Conservation (phyloP, 2,888 invertebrate species). For the Timandra comae region DNA sequence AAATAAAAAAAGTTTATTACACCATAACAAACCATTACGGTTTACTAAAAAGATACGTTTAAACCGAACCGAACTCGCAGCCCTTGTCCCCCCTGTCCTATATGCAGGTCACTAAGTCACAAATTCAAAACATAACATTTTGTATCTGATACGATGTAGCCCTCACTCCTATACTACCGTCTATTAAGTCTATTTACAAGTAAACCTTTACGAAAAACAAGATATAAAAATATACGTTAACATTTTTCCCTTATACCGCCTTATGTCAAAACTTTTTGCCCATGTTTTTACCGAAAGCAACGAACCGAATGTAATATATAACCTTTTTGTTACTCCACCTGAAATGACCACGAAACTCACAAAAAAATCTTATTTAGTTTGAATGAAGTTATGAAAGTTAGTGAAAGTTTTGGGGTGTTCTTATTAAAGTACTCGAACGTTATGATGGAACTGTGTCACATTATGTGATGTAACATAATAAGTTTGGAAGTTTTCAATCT, state of each 20-base stretch:
- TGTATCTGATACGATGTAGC: too few relatives aligned
- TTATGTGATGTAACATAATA: slow-evolving; percentile 35
- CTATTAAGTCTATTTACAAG: slow-evolving; percentile 22
- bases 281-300: slow-evolving; percentile 44
- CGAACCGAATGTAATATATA: slow-evolving; percentile 42
- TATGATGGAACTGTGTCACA: slow-evolving; percentile 31
- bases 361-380: slow-evolving; percentile 35
- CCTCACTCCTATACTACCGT: too few relatives aligned
- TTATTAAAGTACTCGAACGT: slow-evolving; percentile 30
- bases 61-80: too few relatives aligned
- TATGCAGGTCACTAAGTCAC: too few relatives aligned
- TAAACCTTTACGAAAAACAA: slow-evolving; percentile 37
- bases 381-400: slow-evolving; percentile 40
- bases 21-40: too few relatives aligned
- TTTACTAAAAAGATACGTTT: too few relatives aligned
- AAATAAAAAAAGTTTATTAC: too few relatives aligned
- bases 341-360: slow-evolving; percentile 36
- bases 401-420: slow-evolving; percentile 26
- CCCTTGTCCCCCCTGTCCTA: too few relatives aligned
- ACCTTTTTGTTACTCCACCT: slow-evolving; percentile 31
- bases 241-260: slow-evolving; percentile 39
- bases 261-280: slow-evolving; percentile 46
- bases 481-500: slow-evolving; percentile 31
- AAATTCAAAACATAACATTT: too few relatives aligned
- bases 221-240: slow-evolving; percentile 20